These are phyloP conservation scores for Melitaea athalia DNA, from an alignment of 2,888 invertebrate genomes.

Conservation along the genomic window DNA sequence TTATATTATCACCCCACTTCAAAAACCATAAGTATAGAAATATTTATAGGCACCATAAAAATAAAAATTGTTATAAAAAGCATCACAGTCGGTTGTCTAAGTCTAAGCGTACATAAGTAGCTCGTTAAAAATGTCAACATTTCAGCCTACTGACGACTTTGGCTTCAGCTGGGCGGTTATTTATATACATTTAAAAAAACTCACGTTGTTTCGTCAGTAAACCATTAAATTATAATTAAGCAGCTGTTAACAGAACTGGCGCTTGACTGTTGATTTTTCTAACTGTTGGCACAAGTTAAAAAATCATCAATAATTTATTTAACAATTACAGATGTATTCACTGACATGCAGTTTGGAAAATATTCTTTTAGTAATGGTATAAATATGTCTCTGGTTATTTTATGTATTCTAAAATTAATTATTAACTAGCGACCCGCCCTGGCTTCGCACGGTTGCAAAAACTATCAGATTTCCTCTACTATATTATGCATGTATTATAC, in stretches of 20 bases:
- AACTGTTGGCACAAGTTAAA: too few relatives aligned
- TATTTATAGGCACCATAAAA: neutral
- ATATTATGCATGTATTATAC: too few relatives aligned
- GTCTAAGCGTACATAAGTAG: neutral
- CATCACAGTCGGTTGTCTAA: neutral
- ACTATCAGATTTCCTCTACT: too few relatives aligned
- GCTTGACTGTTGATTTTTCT: neutral
- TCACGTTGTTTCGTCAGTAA: neutral
- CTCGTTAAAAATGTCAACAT: slow-evolving; percentile 19
- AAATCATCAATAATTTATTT: too few relatives aligned
- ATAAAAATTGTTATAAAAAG: neutral
- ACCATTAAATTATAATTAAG: neutral
- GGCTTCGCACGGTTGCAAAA: too few relatives aligned
- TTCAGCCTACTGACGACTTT: slow-evolving; percentile 11
- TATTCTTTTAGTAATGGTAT: too few relatives aligned
- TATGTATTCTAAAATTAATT: too few relatives aligned
- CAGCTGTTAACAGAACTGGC: neutral
- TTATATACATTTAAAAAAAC: neutral
- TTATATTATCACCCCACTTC: too few relatives aligned
- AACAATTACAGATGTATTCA: too few relatives aligned
- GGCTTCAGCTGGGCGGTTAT: slow-evolving; percentile 7
- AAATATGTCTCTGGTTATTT: too few relatives aligned
- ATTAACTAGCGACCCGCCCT: too few relatives aligned
- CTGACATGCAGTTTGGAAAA: too few relatives aligned
- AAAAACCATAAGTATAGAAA: neutral